Percentiles rank a stretch among this genome's conserved stretches.
Conservation (phyloP, 2,888 invertebrate species). For the Ichneumon xanthorius region DNA sequence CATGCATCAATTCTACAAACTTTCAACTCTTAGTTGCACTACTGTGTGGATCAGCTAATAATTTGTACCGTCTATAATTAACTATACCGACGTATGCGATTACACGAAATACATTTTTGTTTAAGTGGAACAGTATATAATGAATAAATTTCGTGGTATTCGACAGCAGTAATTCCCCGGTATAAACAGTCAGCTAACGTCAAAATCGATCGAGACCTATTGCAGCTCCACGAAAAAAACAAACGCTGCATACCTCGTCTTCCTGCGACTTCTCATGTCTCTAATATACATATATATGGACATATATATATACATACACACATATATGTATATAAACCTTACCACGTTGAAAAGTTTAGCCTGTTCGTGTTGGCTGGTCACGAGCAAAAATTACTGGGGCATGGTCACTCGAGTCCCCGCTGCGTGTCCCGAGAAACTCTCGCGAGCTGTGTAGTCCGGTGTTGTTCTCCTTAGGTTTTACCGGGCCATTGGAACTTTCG, state of each 20-base stretch:
- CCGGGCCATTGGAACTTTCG: constrained; percentile 60
- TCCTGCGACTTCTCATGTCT: constrained; percentile 10
- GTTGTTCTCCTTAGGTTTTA: constrained; percentile 35
- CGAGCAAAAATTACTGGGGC: constrained; percentile 71
- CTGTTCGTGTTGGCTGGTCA: constrained; percentile 65
- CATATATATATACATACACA: not conserved
- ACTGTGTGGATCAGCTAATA: not conserved
- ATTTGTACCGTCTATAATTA: not conserved
- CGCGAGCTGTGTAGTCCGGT: constrained; percentile 27
- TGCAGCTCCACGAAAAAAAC: constrained; percentile 38
- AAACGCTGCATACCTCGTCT: constrained; percentile 44
- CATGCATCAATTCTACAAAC: not conserved
- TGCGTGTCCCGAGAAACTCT: constrained; percentile 65
- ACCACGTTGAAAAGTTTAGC: constrained; percentile 58
- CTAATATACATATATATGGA: constrained; percentile 7
- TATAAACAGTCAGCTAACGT: constrained; percentile 11
- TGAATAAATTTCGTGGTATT: constrained; percentile 49
- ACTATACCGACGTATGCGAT: constrained; percentile 13
- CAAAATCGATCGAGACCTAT: constrained; percentile 59
- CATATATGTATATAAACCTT: constrained; percentile 2
- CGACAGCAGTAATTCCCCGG: constrained; percentile 39
- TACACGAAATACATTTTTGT: constrained; percentile 29
- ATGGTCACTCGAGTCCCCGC: constrained; percentile 64
- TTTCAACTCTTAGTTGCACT: not conserved
- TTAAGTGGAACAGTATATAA: constrained; percentile 27